Percentiles rank a stretch among this genome's conserved stretches.
phyloP scores from a whole-genome alignment of 2,888 invertebrate genomes.

The Scaptomyza flava region DNA sequence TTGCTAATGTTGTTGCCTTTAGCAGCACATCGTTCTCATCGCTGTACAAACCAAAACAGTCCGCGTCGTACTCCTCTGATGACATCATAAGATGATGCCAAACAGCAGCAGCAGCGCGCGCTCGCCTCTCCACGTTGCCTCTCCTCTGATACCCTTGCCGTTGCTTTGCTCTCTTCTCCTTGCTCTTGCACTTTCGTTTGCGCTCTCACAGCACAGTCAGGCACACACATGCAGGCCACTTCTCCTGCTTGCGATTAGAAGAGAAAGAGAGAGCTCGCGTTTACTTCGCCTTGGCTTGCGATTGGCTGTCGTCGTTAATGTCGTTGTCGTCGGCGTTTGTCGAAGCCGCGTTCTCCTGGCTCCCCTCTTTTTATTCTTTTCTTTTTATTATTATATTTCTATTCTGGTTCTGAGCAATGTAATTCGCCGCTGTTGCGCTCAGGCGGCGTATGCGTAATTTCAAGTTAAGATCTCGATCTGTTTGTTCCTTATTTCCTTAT shows the following conservation, averaged over 20 bases:
- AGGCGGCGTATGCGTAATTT: conserved; percentile 67
- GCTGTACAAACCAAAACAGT: conserved; percentile 96
- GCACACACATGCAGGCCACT: conserved; percentile 50
- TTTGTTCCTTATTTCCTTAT: not conserved
- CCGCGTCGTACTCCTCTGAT: conserved; percentile 98
- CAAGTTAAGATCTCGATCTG: conserved; percentile 43
- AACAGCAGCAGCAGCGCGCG: conserved; percentile 84
- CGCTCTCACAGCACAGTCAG: conserved; percentile 40
- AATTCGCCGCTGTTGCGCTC: conserved; percentile 58
- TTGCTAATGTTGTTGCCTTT: conserved; percentile 91
- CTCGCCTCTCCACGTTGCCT: conserved; percentile 66
- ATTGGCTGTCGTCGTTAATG: conserved; percentile 40
- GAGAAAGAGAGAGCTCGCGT: conserved; percentile 32
- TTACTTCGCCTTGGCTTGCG: conserved; percentile 48
- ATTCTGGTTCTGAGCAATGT: conserved; percentile 12
- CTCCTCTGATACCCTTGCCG: conserved; percentile 13
- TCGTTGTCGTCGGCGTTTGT: conserved; percentile 15
- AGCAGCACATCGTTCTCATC: conserved; percentile 92
- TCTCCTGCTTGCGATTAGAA: conserved; percentile 49
- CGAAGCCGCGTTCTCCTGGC: conserved; percentile 26
- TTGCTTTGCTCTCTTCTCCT: conserved; percentile 13
- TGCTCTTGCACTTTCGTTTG: conserved; percentile 51
- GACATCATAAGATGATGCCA: conserved; percentile 94
- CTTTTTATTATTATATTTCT: not conserved
- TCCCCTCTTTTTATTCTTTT: conserved; percentile 7